Percentiles rank a stretch among this genome's conserved stretches.
These are phyloP conservation scores for Australoheros facetus DNA, from an alignment of 2,797 vertebrate genomes.

Conservation along the genomic window DNA sequence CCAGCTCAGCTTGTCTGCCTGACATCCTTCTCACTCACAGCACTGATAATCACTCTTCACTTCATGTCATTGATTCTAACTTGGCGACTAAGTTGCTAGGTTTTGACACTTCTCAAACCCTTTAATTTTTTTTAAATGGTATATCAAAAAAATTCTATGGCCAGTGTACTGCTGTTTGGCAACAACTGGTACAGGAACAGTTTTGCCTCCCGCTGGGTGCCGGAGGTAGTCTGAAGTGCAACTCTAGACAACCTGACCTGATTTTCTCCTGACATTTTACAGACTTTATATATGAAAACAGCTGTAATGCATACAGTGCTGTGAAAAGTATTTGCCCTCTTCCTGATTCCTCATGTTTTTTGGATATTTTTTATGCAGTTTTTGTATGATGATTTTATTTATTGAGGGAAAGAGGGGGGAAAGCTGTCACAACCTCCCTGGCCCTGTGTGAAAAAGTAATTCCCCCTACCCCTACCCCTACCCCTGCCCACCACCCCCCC, in stretches of 20 bases:
- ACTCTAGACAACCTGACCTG: neutral
- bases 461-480: too few species aligned
- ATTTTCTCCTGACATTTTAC: neutral
- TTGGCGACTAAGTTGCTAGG: neutral
- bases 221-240: neutral
- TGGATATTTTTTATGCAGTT: too few species aligned
- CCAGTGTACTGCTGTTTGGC: neutral
- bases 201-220: neutral
- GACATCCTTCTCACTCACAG: neutral
- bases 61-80: neutral
- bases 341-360: neutral
- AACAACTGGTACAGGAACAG: neutral
- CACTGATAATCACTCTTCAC: neutral
- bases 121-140: neutral
- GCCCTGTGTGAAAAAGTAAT: too few species aligned
- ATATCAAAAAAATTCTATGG: neutral
- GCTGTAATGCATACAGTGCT: neutral
- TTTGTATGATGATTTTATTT: neutral
- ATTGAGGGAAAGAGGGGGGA: too few species aligned
- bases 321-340: neutral
- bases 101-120: neutral
- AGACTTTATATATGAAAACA: neutral
- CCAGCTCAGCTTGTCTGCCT: neutral
- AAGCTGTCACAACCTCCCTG: too few species aligned
- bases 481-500: too few species aligned